These are phyloP conservation scores for Drosophila anomalipes DNA, from an alignment of 2,888 invertebrate species.

Conservation along the genomic window DNA sequence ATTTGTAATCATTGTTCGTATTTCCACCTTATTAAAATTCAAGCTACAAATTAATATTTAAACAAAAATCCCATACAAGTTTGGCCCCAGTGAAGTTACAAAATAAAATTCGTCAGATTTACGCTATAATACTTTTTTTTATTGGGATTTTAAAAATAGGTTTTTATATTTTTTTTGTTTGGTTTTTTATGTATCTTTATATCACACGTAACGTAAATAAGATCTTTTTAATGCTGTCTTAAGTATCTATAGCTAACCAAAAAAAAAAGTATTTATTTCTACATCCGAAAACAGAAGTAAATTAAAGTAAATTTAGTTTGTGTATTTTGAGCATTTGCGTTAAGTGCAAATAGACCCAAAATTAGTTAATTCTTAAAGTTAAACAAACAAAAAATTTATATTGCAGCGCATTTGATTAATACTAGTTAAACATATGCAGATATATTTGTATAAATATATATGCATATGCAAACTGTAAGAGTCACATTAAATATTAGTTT, in stretches of 20 bases:
- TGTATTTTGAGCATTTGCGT: slow-evolving; percentile 52
- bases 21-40: background rate
- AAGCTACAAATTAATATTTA: no score
- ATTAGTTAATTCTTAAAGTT: slow-evolving; percentile 49
- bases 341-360: slow-evolving; percentile 41
- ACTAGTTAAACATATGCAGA: slow-evolving; percentile 54
- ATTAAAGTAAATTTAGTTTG: slow-evolving; percentile 44
- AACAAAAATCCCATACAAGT: background rate
- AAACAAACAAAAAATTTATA: slow-evolving; percentile 52
- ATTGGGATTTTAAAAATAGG: slow-evolving; percentile 79
- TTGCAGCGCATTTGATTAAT: slow-evolving; percentile 65
- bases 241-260: slow-evolving; percentile 66
- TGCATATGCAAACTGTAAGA: slow-evolving; percentile 51
- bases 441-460: slow-evolving; percentile 25
- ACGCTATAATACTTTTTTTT: slow-evolving; percentile 81
- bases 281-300: slow-evolving; percentile 59
- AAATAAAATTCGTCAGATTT: slow-evolving; percentile 27
- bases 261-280: slow-evolving; percentile 51
- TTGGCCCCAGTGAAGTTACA: background rate
- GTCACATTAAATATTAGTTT: slow-evolving; percentile 64
- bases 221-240: slow-evolving; percentile 77
- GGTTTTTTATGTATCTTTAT: slow-evolving; percentile 75
- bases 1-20: background rate
- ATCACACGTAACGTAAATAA: slow-evolving; percentile 83
- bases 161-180: slow-evolving; percentile 73